Base-by-base conservation (phyloP, 2,797 vertebrate species). In the Aythya fuligula region DNA sequence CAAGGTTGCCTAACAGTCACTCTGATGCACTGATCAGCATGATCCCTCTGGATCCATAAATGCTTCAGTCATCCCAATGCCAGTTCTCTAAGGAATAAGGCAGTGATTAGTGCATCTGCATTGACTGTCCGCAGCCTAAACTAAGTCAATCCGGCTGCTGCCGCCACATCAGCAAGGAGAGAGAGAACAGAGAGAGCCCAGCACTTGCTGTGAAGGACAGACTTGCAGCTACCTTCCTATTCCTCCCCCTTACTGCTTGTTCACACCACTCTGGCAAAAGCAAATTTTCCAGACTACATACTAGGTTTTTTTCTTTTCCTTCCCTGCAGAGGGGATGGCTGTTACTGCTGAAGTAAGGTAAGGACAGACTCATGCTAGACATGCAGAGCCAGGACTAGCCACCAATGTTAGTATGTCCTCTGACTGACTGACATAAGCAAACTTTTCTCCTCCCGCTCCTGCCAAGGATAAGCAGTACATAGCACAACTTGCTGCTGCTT, bases 91-190 rank as follows among this genome's bases (percentile, higher is more conserved):
- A n/a, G 0, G 2, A 89, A 89, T 56, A 11, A 81, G 9, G 36
- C 36, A 72, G 21, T 38, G 60, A 76, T 27, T 49, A 36, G 9
- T 14, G 36, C 28, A 51, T 39, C 39, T 43, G 28, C 11, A 38
- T 38, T 38, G 38, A 38, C 65, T 66, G 22, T 66, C 62, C 27
- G 56, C 51, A 49, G 64, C n/a, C 22, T 75, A 47, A 75, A 36
- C 53, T 49, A 66, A 60, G 34, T 19, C 6, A 70, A 32, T 5
- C 24, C 0, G 0, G 5, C 43, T 60, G 34, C 38, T 85, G 30
- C 57, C 14, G 15, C 28, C n/a, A 58, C n/a, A 58, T 17, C 30
- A 16, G 30, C 51, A 39, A 85, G 47, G 12, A 82, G 32, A 19
- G 41, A 36, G 34, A 76, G n/a, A 43, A 15, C 57, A 25, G 28